phyloP scores from a whole-genome alignment of 2,888 invertebrate genomes.

The Netelia melanura region DNA sequence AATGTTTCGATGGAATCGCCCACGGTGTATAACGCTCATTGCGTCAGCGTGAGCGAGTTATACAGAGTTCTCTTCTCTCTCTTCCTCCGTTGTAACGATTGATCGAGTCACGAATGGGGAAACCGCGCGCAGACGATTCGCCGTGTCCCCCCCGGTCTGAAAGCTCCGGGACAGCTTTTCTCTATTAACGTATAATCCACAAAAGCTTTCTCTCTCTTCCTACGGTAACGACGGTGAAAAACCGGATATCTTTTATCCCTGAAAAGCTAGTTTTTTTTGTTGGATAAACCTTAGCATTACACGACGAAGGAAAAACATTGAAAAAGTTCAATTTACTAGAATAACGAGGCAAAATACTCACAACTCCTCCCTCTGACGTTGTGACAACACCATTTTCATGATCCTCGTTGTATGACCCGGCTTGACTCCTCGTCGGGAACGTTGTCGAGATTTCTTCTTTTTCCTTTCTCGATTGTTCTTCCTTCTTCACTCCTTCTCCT shows the following conservation, averaged over 20 bases:
- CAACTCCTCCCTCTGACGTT: slow-evolving; percentile 99
- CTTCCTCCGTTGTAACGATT: slow-evolving; percentile 50
- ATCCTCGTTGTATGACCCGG: slow-evolving; percentile 86
- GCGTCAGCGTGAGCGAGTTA: slow-evolving; percentile 56
- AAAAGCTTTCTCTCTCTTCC: neutral
- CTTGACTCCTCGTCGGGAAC: slow-evolving; percentile 79
- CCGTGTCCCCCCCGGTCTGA: slow-evolving; percentile 9
- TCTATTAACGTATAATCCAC: slow-evolving; percentile 4
- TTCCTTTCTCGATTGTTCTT: slow-evolving; percentile 16
- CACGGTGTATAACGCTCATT: slow-evolving; percentile 38
- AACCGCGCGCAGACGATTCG: slow-evolving; percentile 6
- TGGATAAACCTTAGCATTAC: neutral
- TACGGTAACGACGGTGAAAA: neutral
- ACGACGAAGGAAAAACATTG: neutral
- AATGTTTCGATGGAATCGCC: slow-evolving; percentile 45
- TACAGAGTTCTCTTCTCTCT: slow-evolving; percentile 39
- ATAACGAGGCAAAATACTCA: slow-evolving; percentile 87
- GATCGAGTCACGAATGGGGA: slow-evolving; percentile 44
- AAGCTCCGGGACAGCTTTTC: neutral
- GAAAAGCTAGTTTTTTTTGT: neutral
- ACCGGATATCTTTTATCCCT: neutral
- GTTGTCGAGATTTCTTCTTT: slow-evolving; percentile 49
- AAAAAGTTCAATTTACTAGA: neutral
- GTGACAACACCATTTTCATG: slow-evolving; percentile 99
- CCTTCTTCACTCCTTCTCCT: slow-evolving; percentile 11